These are phyloP conservation scores for Lepus oiostolus DNA, from an alignment of 2,797 vertebrate species.

Conservation along the genomic window DNA sequence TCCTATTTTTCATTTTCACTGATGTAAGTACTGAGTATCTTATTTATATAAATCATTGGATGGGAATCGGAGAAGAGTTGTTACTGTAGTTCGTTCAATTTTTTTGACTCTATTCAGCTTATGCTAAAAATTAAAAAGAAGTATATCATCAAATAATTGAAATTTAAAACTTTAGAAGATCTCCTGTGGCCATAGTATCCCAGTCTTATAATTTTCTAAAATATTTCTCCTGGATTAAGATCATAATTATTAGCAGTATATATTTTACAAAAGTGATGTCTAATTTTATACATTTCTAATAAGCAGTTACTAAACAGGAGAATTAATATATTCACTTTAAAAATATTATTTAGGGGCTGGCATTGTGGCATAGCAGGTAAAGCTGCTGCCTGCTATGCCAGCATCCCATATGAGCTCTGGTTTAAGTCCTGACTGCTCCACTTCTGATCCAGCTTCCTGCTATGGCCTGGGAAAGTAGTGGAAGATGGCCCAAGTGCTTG, in stretches of 20 bases:
- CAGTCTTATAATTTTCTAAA: not conserved
- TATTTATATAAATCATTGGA: slow-evolving; percentile 48
- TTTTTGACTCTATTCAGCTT: slow-evolving; percentile 20
- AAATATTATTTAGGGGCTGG: not conserved
- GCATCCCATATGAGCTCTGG: too few species aligned
- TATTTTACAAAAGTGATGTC: slow-evolving; percentile 46
- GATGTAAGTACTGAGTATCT: not conserved
- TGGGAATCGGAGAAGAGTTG: not conserved
- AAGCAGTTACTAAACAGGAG: slow-evolving; percentile 36
- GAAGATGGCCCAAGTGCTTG: too few species aligned
- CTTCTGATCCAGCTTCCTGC: too few species aligned
- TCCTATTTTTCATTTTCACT: slow-evolving; percentile 16
- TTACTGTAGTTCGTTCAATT: not conserved
- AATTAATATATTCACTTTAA: slow-evolving; percentile 10
- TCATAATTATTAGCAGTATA: slow-evolving; percentile 13
- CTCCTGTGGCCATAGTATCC: not conserved
- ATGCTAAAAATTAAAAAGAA: slow-evolving; percentile 52
- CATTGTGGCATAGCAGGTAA: too few species aligned
- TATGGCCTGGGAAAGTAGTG: too few species aligned
- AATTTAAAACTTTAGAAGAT: slow-evolving; percentile 24
- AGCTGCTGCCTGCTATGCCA: too few species aligned
- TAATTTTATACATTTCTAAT: slow-evolving; percentile 29
- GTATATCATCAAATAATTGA: not conserved
- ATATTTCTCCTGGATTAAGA: slow-evolving; percentile 25
- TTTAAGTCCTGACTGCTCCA: too few species aligned